Base-by-base conservation (phyloP, 2,113 vertebrate species). In the Vulpes ferrilata region DNA sequence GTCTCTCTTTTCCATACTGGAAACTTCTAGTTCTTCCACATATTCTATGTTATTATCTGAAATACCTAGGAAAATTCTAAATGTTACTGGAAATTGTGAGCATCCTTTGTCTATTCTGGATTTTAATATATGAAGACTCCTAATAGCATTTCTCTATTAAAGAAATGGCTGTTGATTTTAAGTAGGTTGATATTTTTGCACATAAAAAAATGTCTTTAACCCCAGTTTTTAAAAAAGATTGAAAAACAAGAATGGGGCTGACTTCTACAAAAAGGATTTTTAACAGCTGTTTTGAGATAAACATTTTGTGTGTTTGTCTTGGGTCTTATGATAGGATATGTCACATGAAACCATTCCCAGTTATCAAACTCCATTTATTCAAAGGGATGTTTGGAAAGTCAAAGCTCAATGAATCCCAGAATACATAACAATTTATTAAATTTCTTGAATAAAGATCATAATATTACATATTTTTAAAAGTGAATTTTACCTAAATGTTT, bases 221-320 rank as follows among this genome's bases (percentile, higher is more conserved):
- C 3, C 5, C 71, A 76, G 1, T 25, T 74, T 88, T 80, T 69
- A 7, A 60, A 71, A 96, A 90, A 65, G 9, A 20, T 88, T 81
- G 79, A 89, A 96, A 96, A 88, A 10, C 13, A 78, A 55, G 4
- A 83, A 59, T 82, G 22, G 19, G 12, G 2, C 43, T 95, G 67
- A 91, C 32, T 82, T 93, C 88, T 93, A 86, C 79, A 32, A 86
- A 92, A 69, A 88, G 81, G 57, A 95, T 71, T 96, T 62, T 88
- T 91, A 94, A 57, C 48, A 88, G 43, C 95, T 97, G 57, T 97
- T 51, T 69, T 93, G 69, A 96, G 60, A 92, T 48, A 78, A 90
- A 76, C 53, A n/a, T 71, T 87, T 86, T 59, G 12, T 93, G n/a
- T 83, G 17, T 88, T 92, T 82, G 51, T 38, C 94, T 90, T 88